phyloP scores from a whole-genome alignment of 2,888 invertebrate species.

The Eristalinus aeneus region DNA sequence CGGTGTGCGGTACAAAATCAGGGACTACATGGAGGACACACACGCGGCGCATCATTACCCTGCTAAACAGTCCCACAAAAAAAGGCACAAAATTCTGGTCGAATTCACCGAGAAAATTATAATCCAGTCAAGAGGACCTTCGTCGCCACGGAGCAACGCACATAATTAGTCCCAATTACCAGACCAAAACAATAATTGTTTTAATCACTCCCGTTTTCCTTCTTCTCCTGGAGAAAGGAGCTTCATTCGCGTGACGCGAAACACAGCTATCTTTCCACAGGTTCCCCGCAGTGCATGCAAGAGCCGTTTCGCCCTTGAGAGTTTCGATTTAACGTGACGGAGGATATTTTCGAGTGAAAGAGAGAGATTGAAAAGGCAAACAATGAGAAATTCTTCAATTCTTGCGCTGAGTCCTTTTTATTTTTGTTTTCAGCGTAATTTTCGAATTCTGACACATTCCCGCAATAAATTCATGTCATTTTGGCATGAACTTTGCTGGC shows the following conservation, averaged over 20 bases:
- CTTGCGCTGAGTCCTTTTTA: neutral
- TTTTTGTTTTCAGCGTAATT: neutral
- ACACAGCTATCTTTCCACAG: neutral
- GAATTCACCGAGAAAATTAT: neutral
- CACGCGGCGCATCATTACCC: neutral
- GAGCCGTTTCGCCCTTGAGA: constrained; percentile 10
- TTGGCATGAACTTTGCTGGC: neutral
- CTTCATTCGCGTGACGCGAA: constrained; percentile 34
- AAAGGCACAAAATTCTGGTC: neutral
- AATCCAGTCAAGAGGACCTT: neutral
- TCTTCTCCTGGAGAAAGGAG: neutral
- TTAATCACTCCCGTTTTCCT: neutral
- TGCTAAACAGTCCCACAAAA: neutral
- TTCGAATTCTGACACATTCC: neutral
- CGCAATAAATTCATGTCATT: neutral
- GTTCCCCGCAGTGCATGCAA: neutral
- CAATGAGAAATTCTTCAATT: neutral
- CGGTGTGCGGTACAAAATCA: neutral
- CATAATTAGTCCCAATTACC: constrained; percentile 25
- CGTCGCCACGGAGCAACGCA: neutral
- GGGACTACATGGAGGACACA: neutral
- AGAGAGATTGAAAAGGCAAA: neutral
- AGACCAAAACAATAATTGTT: constrained; percentile 17
- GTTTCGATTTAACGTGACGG: constrained; percentile 20
- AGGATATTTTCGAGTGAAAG: neutral